Percentiles rank a stretch among this genome's conserved stretches.
Evolutionary conservation across 2,888 invertebrate genomes (phyloP).

Genomic region (Caenorhabditis japonica): DNA sequence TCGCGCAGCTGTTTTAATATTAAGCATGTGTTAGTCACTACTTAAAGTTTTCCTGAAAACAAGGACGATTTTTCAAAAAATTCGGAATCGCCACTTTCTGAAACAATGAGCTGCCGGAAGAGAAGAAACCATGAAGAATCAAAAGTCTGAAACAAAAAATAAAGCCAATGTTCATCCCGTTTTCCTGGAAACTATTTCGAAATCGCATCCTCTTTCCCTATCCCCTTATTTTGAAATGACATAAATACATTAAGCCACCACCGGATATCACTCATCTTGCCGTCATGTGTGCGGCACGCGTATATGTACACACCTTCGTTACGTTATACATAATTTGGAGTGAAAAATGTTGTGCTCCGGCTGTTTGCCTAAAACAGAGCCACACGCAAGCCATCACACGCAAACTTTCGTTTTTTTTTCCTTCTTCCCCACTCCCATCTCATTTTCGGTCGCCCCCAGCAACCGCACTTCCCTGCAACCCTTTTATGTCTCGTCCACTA

Average conservation of each 20-base stretch:
- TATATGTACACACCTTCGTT: background rate
- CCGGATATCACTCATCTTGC: background rate
- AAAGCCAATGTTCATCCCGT: too few species aligned
- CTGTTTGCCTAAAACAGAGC: too few species aligned
- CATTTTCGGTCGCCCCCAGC: background rate
- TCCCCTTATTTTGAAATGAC: background rate
- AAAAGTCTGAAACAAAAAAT: too few species aligned
- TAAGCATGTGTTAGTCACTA: too few species aligned
- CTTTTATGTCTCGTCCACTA: constrained; percentile 1
- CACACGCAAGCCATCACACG: background rate
- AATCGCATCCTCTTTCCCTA: background rate
- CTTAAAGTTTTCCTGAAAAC: too few species aligned
- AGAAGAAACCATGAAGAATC: too few species aligned
- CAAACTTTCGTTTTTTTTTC: constrained; percentile 26
- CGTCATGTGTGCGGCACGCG: background rate
- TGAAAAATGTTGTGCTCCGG: too few species aligned
- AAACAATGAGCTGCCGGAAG: too few species aligned
- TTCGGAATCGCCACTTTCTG: too few species aligned
- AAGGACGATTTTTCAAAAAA: too few species aligned
- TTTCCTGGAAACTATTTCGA: background rate
- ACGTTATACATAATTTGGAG: constrained; percentile 6
- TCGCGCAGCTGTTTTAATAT: too few species aligned
- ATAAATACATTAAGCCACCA: background rate
- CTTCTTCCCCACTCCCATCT: background rate
- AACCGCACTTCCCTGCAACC: background rate